phyloP scores from a whole-genome alignment of 2,113 vertebrate species.

The Pachyramphus minor region DNA sequence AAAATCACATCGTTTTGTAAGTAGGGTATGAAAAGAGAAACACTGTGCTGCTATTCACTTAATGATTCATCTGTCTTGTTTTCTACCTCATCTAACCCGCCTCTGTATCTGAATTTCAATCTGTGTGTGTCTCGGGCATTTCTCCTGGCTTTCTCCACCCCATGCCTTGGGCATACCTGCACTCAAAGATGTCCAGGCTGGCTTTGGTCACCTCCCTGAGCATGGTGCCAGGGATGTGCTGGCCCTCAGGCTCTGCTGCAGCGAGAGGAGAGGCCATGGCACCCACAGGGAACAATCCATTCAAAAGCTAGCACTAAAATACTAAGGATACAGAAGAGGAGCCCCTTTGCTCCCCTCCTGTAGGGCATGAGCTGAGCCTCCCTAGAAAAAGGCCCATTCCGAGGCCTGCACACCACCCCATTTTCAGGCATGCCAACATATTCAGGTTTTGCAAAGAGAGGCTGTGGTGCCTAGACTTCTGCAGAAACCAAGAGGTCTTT shows the following conservation, averaged over 20 bases:
- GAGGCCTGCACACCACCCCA: accelerated
- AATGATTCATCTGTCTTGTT: not conserved
- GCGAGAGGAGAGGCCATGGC: accelerated
- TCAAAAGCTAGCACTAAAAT: not conserved
- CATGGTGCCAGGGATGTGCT: not conserved
- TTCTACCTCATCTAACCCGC: not conserved
- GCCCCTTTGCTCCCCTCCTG: not conserved
- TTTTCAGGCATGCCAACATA: accelerated
- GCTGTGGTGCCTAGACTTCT: accelerated
- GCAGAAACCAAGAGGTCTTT: not conserved
- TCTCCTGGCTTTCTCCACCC: not conserved
- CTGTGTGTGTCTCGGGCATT: not conserved
- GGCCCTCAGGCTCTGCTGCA: not conserved
- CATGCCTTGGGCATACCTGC: not conserved
- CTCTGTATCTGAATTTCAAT: not conserved
- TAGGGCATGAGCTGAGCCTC: not conserved
- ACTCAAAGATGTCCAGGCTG: not conserved
- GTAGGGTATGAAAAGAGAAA: not conserved
- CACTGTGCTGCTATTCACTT: not conserved
- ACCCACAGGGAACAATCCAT: accelerated
- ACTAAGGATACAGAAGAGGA: not conserved
- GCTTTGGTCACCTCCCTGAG: not conserved
- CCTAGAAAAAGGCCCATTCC: not conserved
- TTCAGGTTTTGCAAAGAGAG: not conserved
- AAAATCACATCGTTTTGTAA: not conserved